Evolutionary conservation across 1,140 invertebrate species (phyloP), one percentile per base, ranked within the genome.

Genomic region (Drosophila biarmipes): DNA sequence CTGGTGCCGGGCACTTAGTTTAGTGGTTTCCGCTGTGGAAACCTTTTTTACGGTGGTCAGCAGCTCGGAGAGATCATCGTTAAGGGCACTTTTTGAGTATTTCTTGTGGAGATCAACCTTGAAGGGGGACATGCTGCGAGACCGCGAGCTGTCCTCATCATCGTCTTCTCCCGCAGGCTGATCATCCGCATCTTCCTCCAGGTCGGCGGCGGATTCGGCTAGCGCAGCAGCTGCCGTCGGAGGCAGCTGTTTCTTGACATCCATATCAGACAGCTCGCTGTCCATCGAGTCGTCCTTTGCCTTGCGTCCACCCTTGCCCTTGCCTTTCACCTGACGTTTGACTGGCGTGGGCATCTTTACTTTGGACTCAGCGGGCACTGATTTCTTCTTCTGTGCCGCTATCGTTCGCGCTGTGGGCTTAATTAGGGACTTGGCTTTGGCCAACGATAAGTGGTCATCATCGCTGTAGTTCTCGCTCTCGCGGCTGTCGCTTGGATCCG

Each of bases 51-150:
- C 90, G 6, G 90, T 90, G 8, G 90, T 91, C 68, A 91, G 62
- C 54, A 91, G 54, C 55, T 91, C 87, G 40, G 84, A 87, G 48
- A 91, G 79, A 91, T 91, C 90, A 72, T 91, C 90, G 54, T 91
- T 93, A 57, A 91, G 85, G 40, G 91, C 91, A 80, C 91, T 92
- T 87, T 92, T 91, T 45, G 91, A 91, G 87, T 92, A 92, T 91
- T 92, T 92, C 52, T 92, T 91, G 64, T 92, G 91, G 27, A 92
- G 79, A 91, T 92, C 91, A 61, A 92, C 91, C 54, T 92, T 92
- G 27, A 92, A 92, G 6, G 90, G 90, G 3, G 90, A 91, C 87
- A 91, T 90, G 57, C 90, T 91, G 35, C 87, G 81, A 12, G 80
- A 89, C 31, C 78, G 31, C 51, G 71, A 68, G 77, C 76, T 80